These are phyloP conservation scores for Latrodectus geometricus DNA, from an alignment of 1,140 invertebrate species.

Conservation along the genomic window DNA sequence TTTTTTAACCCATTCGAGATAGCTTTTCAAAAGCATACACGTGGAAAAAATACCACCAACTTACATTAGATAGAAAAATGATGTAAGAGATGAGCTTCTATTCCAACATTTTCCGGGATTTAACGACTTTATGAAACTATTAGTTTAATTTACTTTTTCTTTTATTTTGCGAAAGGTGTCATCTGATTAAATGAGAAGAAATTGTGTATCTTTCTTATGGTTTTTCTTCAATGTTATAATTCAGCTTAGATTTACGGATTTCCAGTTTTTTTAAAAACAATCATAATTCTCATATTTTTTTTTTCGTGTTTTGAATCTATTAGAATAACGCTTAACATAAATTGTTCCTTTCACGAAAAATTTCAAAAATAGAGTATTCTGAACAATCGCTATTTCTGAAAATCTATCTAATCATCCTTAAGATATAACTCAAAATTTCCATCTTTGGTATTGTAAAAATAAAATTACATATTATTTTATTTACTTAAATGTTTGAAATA, in stretches of 20 bases:
- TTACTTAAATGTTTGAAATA: too few relatives aligned
- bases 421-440: too few relatives aligned
- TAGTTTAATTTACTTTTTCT: conserved; percentile 31
- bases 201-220: conserved; percentile 9
- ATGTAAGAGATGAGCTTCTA: not conserved
- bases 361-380: too few relatives aligned
- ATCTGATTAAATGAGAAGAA: conserved; percentile 21
- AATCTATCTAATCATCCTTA: too few relatives aligned
- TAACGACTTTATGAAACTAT: conserved; percentile 55
- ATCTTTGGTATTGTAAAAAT: too few relatives aligned
- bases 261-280: not conserved
- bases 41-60: conserved; percentile 9
- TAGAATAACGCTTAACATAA: too few relatives aligned
- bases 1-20: conserved; percentile 44
- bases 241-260: not conserved
- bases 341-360: too few relatives aligned
- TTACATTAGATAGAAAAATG: conserved; percentile 53
- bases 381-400: too few relatives aligned
- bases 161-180: not conserved
- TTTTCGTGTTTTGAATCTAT: too few relatives aligned
- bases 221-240: not conserved
- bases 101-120: conserved; percentile 15
- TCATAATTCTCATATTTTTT: too few relatives aligned
- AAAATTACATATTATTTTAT: too few relatives aligned
- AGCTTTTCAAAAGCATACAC: conserved; percentile 22